These are phyloP conservation scores for Microcebus jonahi DNA, from an alignment of 2,113 vertebrate genomes.

Conservation along the genomic window DNA sequence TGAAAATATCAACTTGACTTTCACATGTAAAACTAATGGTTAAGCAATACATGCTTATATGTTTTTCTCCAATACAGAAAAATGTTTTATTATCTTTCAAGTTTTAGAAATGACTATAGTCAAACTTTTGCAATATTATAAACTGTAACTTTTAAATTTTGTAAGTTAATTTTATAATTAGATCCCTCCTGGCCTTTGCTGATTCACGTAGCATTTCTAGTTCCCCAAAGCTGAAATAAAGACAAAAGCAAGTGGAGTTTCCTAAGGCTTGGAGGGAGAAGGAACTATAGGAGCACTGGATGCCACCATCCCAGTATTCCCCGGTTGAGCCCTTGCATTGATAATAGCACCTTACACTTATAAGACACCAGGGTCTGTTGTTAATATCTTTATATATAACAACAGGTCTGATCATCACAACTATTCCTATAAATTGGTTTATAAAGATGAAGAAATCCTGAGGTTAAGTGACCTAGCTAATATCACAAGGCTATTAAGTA, in stretches of 20 bases:
- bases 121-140: neutral
- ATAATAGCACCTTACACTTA: neutral
- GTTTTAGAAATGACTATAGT: neutral
- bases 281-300: neutral
- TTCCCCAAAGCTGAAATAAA: neutral
- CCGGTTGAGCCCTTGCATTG: neutral
- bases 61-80: neutral
- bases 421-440: neutral
- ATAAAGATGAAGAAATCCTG: neutral
- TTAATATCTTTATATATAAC: neutral
- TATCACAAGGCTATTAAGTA: neutral
- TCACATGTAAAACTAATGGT: neutral
- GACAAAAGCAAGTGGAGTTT: neutral
- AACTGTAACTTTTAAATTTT: neutral
- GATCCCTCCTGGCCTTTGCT: neutral
- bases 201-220: neutral
- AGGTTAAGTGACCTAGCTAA: neutral
- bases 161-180: neutral
- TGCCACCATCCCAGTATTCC: neutral
- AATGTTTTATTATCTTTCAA: neutral
- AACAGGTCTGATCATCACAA: neutral
- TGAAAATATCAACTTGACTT: neutral
- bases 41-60: neutral
- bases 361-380: neutral
- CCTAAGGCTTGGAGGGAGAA: neutral